Conservation (phyloP, 2,888 invertebrate species). For the Idaea biselata region DNA sequence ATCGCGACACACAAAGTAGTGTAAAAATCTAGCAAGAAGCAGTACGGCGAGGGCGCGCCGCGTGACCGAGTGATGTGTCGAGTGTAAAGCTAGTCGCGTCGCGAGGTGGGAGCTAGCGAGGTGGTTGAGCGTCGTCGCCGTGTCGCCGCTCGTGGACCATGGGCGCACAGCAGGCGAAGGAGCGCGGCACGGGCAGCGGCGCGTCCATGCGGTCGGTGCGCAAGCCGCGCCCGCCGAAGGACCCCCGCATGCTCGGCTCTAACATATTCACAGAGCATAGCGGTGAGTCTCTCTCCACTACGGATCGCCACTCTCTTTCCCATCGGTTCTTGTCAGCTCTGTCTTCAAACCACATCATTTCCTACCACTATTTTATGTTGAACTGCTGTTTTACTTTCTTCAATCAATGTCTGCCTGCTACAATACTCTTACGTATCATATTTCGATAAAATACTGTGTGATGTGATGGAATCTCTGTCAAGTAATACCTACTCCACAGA, state of each 20-base stretch:
- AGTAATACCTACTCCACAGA: too few relatives aligned
- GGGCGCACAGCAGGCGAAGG: constrained; percentile 97
- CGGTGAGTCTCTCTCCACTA: constrained; percentile 83
- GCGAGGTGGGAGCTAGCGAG: constrained; percentile 87
- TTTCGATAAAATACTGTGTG: too few relatives aligned
- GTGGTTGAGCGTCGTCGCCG: constrained; percentile 7
- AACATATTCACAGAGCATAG: constrained; percentile 97
- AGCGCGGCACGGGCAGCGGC: constrained; percentile 88
- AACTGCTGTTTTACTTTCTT: too few relatives aligned
- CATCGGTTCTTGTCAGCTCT: not conserved
- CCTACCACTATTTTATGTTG: too few relatives aligned
- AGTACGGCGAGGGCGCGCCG: constrained; percentile 46
- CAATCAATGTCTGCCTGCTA: too few relatives aligned
- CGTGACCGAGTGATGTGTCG: constrained; percentile 60
- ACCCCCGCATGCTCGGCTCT: constrained; percentile 91
- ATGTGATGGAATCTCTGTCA: too few relatives aligned
- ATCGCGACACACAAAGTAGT: constrained; percentile 16
- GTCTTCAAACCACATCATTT: too few relatives aligned
- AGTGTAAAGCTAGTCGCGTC: constrained; percentile 33
- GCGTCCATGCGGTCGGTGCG: constrained; percentile 87
- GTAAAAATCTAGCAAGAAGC: constrained; percentile 41
- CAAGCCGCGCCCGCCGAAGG: constrained; percentile 88
- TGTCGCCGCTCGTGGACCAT: constrained; percentile 58
- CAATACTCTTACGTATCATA: too few relatives aligned
- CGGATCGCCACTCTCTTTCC: not conserved